A percentile compares a stretch with the other conserved stretches of the same genome.
Conservation (phyloP, 1,140 invertebrate species). For the Linepithema humile region DNA sequence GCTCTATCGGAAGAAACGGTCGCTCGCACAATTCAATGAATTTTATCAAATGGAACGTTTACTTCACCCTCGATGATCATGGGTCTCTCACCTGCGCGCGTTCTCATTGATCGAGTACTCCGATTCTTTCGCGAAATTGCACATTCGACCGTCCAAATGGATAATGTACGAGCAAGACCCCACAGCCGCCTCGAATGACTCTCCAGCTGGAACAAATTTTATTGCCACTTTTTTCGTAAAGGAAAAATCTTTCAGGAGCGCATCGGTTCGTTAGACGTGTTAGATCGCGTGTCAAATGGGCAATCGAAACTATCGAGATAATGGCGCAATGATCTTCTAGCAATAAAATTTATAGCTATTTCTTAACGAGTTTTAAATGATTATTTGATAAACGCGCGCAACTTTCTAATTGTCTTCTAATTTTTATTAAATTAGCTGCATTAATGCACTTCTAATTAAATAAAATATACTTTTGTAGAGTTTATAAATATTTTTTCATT, state of each 20-base stretch:
- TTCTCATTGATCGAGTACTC: conserved; percentile 73
- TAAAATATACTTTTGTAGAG: neutral
- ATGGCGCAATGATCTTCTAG: neutral
- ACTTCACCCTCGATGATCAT: neutral
- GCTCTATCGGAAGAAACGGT: neutral
- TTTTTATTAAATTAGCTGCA: neutral
- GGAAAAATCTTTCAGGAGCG: neutral
- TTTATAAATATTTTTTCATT: neutral
- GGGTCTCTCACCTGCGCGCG: conserved; percentile 72
- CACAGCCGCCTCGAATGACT: conserved; percentile 71
- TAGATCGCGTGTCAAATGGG: too few relatives aligned
- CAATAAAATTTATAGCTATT: neutral
- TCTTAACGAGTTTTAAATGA: neutral
- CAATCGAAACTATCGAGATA: neutral
- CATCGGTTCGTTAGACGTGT: neutral
- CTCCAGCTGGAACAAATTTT: conserved; percentile 73
- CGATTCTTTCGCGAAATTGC: conserved; percentile 76
- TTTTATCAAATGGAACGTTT: neutral
- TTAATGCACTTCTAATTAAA: neutral
- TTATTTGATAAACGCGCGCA: neutral
- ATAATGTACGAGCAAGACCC: conserved; percentile 66
- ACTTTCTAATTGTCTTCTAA: neutral
- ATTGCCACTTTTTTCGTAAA: neutral
- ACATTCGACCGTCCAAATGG: conserved; percentile 78
- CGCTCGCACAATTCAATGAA: conserved; percentile 21